Percentiles rank a stretch among this genome's conserved stretches.
Evolutionary conservation across 2,888 invertebrate species (phyloP).

Genomic region (Cataglyphis cursor): DNA sequence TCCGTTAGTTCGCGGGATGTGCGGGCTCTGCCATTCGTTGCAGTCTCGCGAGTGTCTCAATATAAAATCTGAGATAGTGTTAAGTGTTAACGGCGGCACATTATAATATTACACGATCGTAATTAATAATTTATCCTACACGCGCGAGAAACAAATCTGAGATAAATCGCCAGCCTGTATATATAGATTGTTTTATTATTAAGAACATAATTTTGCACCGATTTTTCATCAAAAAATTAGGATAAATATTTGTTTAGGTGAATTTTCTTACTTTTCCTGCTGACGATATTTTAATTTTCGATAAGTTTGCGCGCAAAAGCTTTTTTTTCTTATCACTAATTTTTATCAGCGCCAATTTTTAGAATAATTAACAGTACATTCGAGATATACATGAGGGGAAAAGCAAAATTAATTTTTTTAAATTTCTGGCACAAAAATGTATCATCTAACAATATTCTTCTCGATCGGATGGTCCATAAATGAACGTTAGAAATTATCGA

Average conservation of each 20-base stretch:
- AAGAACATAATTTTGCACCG: background rate
- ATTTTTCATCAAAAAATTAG: background rate
- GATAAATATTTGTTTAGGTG: background rate
- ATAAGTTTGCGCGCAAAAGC: background rate
- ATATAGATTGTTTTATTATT: background rate
- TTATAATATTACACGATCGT: background rate
- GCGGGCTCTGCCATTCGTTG: conserved; percentile 30
- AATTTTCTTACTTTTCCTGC: background rate
- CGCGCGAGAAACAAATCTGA: background rate
- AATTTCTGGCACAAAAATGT: background rate
- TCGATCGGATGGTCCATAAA: background rate
- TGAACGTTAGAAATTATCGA: conserved; percentile 19
- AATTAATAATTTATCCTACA: conserved; percentile 20
- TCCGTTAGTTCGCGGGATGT: conserved; percentile 33
- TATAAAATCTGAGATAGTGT: conserved; percentile 15
- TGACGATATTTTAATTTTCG: background rate
- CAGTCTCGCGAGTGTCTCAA: background rate
- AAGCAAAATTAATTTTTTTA: background rate
- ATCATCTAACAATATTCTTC: background rate
- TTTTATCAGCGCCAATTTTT: background rate
- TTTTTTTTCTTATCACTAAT: background rate
- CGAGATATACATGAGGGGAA: background rate
- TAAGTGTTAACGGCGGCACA: conserved; percentile 25
- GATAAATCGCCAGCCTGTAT: background rate
- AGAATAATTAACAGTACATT: background rate